Percentiles rank a stretch among this genome's conserved stretches.
These are phyloP conservation scores for Pachycephala philippinensis DNA, from an alignment of 2,113 vertebrate species.

Conservation along the genomic window DNA sequence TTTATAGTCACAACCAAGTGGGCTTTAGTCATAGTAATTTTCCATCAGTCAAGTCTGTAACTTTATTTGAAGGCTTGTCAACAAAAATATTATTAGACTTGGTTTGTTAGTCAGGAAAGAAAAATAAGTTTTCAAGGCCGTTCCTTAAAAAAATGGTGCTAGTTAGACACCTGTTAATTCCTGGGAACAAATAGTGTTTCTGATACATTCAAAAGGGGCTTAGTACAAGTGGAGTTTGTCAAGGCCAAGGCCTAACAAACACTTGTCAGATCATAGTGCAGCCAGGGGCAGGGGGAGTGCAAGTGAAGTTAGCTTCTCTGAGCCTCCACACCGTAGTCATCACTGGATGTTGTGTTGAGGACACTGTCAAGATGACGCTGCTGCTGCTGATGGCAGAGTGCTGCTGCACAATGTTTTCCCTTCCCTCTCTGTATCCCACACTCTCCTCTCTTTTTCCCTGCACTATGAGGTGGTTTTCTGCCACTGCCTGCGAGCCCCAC, in stretches of 20 bases:
- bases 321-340: not conserved
- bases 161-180: not conserved
- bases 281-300: not conserved
- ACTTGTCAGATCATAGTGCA: not conserved
- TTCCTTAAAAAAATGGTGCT: not conserved
- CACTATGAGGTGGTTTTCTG: not conserved
- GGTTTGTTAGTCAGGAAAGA: not conserved
- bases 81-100: not conserved
- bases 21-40: not conserved
- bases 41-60: not conserved
- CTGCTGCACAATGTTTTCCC: not conserved
- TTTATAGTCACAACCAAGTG: rapidly evolving
- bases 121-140: not conserved
- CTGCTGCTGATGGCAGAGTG: not conserved
- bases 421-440: not conserved
- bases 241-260: not conserved
- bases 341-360: not conserved
- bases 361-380: not conserved
- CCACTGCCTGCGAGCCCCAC: not conserved
- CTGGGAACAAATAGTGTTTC: not conserved
- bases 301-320: not conserved
- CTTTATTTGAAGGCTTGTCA: not conserved
- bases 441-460: not conserved
- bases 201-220: not conserved
- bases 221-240: not conserved